These are phyloP conservation scores for Pelosia muscerda DNA, from an alignment of 2,888 invertebrate species.

Conservation along the genomic window DNA sequence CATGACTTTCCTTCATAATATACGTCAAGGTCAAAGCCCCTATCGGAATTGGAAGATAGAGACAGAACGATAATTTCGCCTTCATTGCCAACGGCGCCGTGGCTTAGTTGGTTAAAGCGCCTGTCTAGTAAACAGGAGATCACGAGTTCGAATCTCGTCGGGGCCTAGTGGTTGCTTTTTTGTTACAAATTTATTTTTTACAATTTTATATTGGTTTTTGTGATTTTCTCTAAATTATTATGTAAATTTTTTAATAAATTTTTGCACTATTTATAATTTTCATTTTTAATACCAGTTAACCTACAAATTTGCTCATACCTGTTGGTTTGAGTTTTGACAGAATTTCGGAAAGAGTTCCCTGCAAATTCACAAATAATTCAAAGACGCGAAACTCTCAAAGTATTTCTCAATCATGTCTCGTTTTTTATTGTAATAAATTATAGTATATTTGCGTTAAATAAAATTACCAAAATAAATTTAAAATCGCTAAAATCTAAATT, in stretches of 20 bases:
- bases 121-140: slow-evolving; percentile 86
- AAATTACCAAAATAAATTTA: background rate
- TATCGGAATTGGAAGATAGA: background rate
- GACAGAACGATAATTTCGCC: slow-evolving; percentile 26
- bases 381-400: no score
- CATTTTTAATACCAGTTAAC: no score
- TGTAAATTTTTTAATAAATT: background rate
- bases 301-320: no score
- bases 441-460: background rate
- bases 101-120: slow-evolving; percentile 85
- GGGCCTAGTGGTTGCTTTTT: slow-evolving; percentile 34
- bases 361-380: no score
- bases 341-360: no score
- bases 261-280: background rate
- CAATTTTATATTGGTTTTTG: background rate
- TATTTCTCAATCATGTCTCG: no score
- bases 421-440: no score
- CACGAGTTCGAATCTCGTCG: slow-evolving; percentile 79
- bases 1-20: background rate
- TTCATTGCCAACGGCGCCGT: slow-evolving; percentile 63
- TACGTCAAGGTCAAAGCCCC: background rate
- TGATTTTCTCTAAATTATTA: background rate
- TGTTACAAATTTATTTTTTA: background rate
- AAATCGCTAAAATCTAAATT: slow-evolving; percentile 35
- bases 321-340: no score